phyloP scores from a whole-genome alignment of 2,113 vertebrate species.

The Leucopsar rothschildi region DNA sequence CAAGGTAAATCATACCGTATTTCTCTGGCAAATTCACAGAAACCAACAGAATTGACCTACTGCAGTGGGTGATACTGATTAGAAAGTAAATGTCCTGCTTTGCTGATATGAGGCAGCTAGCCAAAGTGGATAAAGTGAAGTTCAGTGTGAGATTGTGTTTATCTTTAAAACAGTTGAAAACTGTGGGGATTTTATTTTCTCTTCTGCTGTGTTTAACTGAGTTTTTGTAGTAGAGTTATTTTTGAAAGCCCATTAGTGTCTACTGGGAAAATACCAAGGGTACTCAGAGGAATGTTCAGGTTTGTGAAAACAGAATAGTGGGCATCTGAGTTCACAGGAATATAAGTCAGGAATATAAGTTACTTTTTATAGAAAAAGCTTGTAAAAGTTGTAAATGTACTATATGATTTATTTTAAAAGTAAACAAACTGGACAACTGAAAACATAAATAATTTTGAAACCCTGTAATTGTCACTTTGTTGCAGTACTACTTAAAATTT shows the following conservation, averaged over 20 bases:
- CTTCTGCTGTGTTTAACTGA: neutral
- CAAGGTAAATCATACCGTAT: constrained; percentile 78
- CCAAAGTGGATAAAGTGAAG: neutral
- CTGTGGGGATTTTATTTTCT: neutral
- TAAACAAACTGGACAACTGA: neutral
- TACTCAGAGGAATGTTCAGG: neutral
- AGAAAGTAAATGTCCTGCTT: neutral
- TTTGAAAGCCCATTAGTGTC: neutral
- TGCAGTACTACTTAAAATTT: neutral
- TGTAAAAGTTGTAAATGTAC: neutral
- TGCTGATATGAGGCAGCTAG: neutral
- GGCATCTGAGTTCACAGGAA: neutral
- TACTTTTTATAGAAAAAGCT: neutral
- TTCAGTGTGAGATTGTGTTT: neutral
- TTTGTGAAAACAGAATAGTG: neutral
- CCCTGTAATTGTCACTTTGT: neutral
- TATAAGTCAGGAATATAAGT: neutral
- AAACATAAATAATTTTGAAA: neutral
- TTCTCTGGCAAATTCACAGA: neutral
- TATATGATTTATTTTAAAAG: neutral
- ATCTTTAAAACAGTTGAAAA: neutral
- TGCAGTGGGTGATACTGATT: neutral
- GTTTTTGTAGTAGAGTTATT: neutral
- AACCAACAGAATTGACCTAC: neutral
- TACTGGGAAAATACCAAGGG: neutral